Evolutionary conservation across 1,140 invertebrate species (phyloP), one percentile per base, ranked within the genome.

Genomic region (Ips typographus): DNA sequence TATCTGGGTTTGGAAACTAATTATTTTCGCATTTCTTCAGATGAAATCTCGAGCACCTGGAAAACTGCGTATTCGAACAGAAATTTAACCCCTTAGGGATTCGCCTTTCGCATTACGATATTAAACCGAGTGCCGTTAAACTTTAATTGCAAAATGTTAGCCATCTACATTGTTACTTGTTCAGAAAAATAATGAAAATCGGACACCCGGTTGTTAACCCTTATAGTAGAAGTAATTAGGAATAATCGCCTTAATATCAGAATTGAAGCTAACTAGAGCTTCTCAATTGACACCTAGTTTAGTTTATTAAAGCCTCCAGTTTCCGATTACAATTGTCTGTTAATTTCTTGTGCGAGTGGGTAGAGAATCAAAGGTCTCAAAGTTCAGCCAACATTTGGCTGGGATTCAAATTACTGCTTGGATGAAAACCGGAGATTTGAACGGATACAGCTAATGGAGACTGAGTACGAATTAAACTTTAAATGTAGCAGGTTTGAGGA

Each of bases 391-490:
- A 62, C 43, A 62, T 39, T 62, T 62, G 60, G 60, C 60, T 22
- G 51, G 44, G 47, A 62, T 62, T 62, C 60, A 62, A 62, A 62
- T 62, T 62, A 62, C 60, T 51, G 22, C 60, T 40, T 7, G 43
- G 44, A 51, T 39, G 60, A 62, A 49, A 62, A 62, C 60, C 60
- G 60, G 57, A 59, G 57, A 59, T 59, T 59, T 59, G 57, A 59
- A 59, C 57, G 44, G 60, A 62, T 62, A 62, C 60, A 39, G 40
- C 39, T 60, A 60, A 60, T 42, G 40, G 58, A 40, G 58, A 42
- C 41, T 22, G 1, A 62, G 43, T 39, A 37, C 47, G 41, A 62
- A 62, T 62, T 62, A 62, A 62, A 60, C 41, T 22, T 22, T 36
- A 39, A 22, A 22, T 22, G 22, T 0, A 22, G 22, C 22, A 22